Base-by-base conservation (phyloP, 37 sponge, comb jelly and placozoan species). In the Tethya wilhelma region DNA sequence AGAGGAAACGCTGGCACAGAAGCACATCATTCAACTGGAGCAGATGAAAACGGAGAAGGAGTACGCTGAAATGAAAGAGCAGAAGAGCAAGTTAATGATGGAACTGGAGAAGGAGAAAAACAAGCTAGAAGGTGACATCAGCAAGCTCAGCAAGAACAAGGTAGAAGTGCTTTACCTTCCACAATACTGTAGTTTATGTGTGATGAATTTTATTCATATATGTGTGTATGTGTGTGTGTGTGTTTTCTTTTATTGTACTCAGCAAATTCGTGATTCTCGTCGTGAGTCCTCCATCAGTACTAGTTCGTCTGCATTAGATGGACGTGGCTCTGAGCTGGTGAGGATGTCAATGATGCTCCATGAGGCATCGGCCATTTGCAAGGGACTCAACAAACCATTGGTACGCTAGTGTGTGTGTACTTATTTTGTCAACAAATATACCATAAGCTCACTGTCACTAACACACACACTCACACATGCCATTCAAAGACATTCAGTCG, bases 81-180 rank as follows among this genome's bases (percentile, higher is more conserved):
- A 88, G 40, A 79, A 78, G 28, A 83, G 83, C 9, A 70, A 72
- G 37, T 63, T 94, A 12, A 82, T 94, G 74, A 11, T 40, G 11
- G 91, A 94, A 0, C 75, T 94, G 40, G 95, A 90, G 75, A 63
- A 77, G 30, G 95, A 94, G 64, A 94, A 90, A 64, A 49, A 26
- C 44, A 90, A 80, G 34, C 67, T 94, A 17, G 89, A 91, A 56
- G 72, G 40, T 46, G 87, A 81, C 55, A 78, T 74, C 33, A 33
- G 20, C 14, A 59, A 68, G 22, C 62, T 76, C 36, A 14, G 57
- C 30, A 37, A 20, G 37, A 81, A 69, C 63, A 75, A 59, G 30
- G 77, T 76, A n/a, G n/a, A n/a, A n/a, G n/a, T n/a, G n/a, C n/a
- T 49, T 49, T 49, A 19, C 53, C 9, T 49, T 14, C 14, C 53